These are phyloP conservation scores for Nematostella vectensis DNA, from an alignment of 92 coral and sea anemone genomes.

Conservation along the genomic window DNA sequence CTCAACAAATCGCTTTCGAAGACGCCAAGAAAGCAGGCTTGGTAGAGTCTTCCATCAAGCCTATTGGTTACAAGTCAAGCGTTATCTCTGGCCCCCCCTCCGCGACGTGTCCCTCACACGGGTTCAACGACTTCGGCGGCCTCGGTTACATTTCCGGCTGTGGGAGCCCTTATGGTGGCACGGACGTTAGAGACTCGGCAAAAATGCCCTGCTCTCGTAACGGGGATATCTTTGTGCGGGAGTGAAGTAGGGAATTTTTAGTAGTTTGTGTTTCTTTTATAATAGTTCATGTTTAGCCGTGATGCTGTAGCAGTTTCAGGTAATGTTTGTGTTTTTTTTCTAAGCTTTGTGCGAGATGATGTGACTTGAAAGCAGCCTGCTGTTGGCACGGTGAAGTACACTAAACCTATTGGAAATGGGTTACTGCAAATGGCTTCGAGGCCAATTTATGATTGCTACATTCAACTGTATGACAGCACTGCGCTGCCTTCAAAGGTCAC, in stretches of 20 bases:
- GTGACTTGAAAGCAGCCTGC: too few relatives aligned
- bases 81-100: constrained; percentile 68
- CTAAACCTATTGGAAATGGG: too few relatives aligned
- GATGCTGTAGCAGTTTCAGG: too few relatives aligned
- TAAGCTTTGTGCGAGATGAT: too few relatives aligned
- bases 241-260: not conserved
- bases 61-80: constrained; percentile 51
- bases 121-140: constrained; percentile 43
- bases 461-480: too few relatives aligned
- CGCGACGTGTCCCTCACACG: constrained; percentile 38
- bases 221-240: constrained; percentile 1
- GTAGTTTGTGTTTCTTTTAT: too few relatives aligned
- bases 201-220: constrained; percentile 9
- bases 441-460: too few relatives aligned
- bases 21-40: constrained; percentile 80
- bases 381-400: too few relatives aligned
- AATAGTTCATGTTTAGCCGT: too few relatives aligned
- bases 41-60: constrained; percentile 44
- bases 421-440: too few relatives aligned
- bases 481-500: too few relatives aligned
- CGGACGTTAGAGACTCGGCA: constrained; percentile 56
- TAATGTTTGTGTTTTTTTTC: too few relatives aligned
- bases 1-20: constrained; percentile 72
- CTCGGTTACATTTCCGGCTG: constrained; percentile 46
- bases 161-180: constrained; percentile 42